phyloP scores from a whole-genome alignment of 2,797 vertebrate genomes.

The Columba guinea region DNA sequence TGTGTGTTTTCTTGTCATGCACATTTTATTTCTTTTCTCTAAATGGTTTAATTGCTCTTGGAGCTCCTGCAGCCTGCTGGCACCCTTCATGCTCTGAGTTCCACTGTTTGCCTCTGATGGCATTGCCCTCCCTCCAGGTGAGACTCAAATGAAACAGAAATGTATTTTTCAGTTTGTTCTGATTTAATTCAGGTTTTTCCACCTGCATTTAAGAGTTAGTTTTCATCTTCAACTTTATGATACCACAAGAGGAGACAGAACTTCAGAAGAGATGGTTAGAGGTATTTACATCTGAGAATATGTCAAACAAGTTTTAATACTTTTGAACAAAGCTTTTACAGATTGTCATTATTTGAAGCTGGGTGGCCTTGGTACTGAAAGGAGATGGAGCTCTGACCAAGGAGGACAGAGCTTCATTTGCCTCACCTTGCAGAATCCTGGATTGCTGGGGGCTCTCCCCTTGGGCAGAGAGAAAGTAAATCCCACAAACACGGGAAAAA shows the following conservation, averaged over 20 bases:
- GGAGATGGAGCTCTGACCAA: not conserved
- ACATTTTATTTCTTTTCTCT: too few relatives aligned
- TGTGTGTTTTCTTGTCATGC: not conserved
- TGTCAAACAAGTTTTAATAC: not conserved
- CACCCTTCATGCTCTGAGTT: not conserved
- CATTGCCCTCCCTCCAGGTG: not conserved
- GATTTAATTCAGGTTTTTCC: not conserved
- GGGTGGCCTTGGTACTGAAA: rapidly evolving
- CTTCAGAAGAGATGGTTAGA: not conserved
- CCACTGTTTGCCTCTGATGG: not conserved
- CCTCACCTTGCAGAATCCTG: not conserved
- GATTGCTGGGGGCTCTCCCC: rapidly evolving
- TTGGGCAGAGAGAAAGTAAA: not conserved
- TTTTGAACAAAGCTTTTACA: not conserved
- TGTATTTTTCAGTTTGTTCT: not conserved
- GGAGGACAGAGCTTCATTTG: not conserved
- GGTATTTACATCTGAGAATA: not conserved
- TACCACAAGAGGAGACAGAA: not conserved
- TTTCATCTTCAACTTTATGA: not conserved
- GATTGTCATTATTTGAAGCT: rapidly evolving
- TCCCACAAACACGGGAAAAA: rapidly evolving
- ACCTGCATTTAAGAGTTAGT: not conserved
- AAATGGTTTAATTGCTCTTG: not conserved
- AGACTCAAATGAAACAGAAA: not conserved
- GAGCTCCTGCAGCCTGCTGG: not conserved